Evolutionary conservation across 2,888 invertebrate genomes (phyloP), one percentile per base, ranked within the genome.

Genomic region (Mythimna albipuncta): DNA sequence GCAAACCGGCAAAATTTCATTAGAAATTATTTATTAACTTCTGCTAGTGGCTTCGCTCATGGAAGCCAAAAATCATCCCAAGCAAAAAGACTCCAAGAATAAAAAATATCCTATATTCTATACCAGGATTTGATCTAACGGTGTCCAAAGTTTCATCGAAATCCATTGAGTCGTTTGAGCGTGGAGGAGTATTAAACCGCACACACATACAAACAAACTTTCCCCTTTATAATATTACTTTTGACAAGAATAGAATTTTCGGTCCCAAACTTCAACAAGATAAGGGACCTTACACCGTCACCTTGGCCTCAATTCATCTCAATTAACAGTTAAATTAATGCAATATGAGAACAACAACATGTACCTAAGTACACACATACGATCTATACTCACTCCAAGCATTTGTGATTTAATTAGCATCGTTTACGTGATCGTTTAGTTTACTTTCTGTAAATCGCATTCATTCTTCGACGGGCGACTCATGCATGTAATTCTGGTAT

Each of bases 321-420:
- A 73, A 80, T 80, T 80, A 71, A 35, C 57, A 65, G 47, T 50
- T 41, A 69, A 79, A 73, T 73, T 44, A 75, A 69, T 74, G 35
- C 69, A 68, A n/a, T 13, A 68, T 5, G 47, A 74, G 62, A 80
- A 69, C 58, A 65, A 58, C 38, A 61, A 64, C 57, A 44, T 47
- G 44, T 72, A 54, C 44, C 6, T 13, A 19, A 21, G 16, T 32
- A 58, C 32, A 58, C 26, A 52, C 21, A 19, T 38, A 64, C 52
- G 21, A 55, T n/a, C 16, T 21, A 61, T 50, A 32, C 44, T 38
- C 41, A 72, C 64, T 64, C 19, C 19, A 65, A 61, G 21, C 35
- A 67, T 55, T 38, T 19, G 11, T 74, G 58, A n/a, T 32, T 66
- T 58, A 13, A 74, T 55, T 50, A 47, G 47, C 44, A 74, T 47